Evolutionary conservation across 1,140 invertebrate species (phyloP), one percentile per base, ranked within the genome.

Genomic region (Papilio dardanus): DNA sequence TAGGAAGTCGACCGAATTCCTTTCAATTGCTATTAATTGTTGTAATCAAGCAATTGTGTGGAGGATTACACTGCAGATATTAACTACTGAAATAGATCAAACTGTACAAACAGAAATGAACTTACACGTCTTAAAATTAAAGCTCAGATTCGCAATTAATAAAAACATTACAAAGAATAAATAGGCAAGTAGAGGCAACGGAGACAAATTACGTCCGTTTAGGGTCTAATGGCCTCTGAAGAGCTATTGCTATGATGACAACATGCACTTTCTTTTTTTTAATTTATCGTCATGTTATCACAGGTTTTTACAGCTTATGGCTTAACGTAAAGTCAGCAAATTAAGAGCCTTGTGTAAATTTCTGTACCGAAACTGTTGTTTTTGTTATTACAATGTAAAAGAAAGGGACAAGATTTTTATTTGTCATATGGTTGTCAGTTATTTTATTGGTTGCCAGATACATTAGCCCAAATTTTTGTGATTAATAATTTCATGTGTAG

Each of bases 21-120:
- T 76, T 84, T 84, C 88, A 91, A 92, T 92, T 92, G 89, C 83
- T 77, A 86, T 89, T 92, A 92, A 92, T 92, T 92, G 89, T 87
- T 76, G 89, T 91, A 90, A 92, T 92, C 87, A 91, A 91, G 85
- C 87, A 87, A 89, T 88, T 91, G 89, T 85, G 81, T 77, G 78
- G 79, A 81, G 86, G 83, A 86, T 90, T 86, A 88, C 86, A 83
- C 87, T 83, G 86, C 84, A 86, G 82, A 86, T 85, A 87, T 84
- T 87, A 84, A 87, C 77, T 76, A 81, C 80, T 76, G 83, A 83
- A 77, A 83, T 83, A 81, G 76, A 78, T 71, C 81, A 40, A 37
- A 7, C 21, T 79, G 80, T 81, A 77, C 73, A 31, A 77, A 83
- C 83, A 67, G 69, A 77, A 83, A 80, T 31, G 21, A 21, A 37